phyloP scores from a whole-genome alignment of 2,797 vertebrate genomes.

The Anguilla marmorata region DNA sequence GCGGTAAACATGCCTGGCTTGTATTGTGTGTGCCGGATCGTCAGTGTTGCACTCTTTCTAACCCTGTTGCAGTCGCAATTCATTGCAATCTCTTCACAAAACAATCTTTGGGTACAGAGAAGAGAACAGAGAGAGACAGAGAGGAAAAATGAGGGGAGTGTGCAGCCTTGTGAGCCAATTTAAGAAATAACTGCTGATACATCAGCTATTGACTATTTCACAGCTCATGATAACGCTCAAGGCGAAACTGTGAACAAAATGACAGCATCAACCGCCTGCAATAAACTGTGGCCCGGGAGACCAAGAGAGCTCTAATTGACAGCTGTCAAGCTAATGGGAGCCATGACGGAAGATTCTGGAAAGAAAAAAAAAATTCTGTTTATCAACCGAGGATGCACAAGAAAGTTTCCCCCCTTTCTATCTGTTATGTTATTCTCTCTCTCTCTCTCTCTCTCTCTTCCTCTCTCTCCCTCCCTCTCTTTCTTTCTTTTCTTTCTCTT shows the following conservation, averaged over 20 bases:
- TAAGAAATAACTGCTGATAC: constrained; percentile 97
- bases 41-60: constrained; percentile 65
- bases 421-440: constrained; percentile 34
- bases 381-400: constrained; percentile 76
- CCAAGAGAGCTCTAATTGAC: constrained; percentile 94
- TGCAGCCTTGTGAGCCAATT: constrained; percentile 93
- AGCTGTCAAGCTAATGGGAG: constrained; percentile 96
- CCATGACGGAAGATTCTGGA: constrained; percentile 87
- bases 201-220: constrained; percentile 96
- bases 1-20: not conserved
- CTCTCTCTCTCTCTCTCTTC: constrained; percentile 45
- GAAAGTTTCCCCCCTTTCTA: constrained; percentile 54
- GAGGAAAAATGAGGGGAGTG: constrained; percentile 70
- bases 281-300: constrained; percentile 94
- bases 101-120: constrained; percentile 77
- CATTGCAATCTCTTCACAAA: constrained; percentile 82
- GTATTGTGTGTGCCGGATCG: constrained; percentile 37
- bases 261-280: constrained; percentile 94
- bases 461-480: constrained; percentile 55
- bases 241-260: constrained; percentile 93
- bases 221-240: constrained; percentile 90
- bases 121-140: constrained; percentile 52
- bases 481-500: constrained; percentile 62
- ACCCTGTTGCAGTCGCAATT: constrained; percentile 77
- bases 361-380: constrained; percentile 76